Base-by-base conservation (phyloP, 2,113 vertebrate species). In the Geothlypis trichas region DNA sequence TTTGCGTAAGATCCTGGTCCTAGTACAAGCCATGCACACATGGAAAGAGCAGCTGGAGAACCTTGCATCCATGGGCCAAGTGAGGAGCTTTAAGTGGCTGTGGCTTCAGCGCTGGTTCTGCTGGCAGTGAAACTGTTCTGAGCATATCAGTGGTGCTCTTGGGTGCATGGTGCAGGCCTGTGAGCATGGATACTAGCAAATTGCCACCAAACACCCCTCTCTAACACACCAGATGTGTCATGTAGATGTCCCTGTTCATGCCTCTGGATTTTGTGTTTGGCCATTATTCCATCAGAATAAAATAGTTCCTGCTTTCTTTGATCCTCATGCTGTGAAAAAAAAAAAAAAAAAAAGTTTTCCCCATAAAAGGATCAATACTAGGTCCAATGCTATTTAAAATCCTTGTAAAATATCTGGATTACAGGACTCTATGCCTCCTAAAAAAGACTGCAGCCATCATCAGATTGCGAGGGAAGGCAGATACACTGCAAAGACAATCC, bases 51-150 rank as follows among this genome's bases (percentile, higher is more conserved):
- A 59, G 33, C 24, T 66, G 44, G 44, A 89, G 28, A 67, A 19
- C 39, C 8, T 59, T 46, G 33, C 24, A 46, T 52, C 59, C 30
- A 22, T 10, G 3, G 27, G 59, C 39, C 20, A 46, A 13, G n/a
- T 16, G 30, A 21, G 8, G 26, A 39, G 22, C 66, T 55, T 11
- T 49, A 35, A 35, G 33, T 15, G 16, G 15, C 33, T 59, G 8
- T 46, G 52, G 22, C 33, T 73, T 46, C 33, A 46, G 24, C 0
- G 0, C 28, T 46, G 37, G 8, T 52, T 41, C 24, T n/a, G 31
- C 24, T 10, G 9, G 37, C 24, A 59, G 37, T 51, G 67, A 66
- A 73, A n/a, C 16, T 58, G 23, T 19, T 66, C 51, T 72, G 44
- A 79, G 28, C 24, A 31, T 3, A 35, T 12, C 44, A 31, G 23